Conservation (phyloP, 1,140 invertebrate species). For the Drosophila lacteicornis region DNA sequence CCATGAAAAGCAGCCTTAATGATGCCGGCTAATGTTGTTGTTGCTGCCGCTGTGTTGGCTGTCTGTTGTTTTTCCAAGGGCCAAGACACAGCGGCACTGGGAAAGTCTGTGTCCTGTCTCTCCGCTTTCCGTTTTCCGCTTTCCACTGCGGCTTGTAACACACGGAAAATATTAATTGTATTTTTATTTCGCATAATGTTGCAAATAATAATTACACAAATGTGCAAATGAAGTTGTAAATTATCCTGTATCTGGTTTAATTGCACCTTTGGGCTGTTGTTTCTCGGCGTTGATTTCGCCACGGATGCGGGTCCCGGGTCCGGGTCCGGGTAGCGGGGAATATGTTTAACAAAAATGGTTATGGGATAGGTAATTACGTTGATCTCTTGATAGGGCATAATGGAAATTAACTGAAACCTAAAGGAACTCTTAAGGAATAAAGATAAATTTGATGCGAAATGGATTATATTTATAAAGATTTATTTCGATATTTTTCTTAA, state of each 20-base stretch:
- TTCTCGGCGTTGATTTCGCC: conserved; percentile 44
- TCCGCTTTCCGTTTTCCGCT: background rate
- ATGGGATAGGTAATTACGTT: conserved; percentile 29
- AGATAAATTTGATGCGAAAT: background rate
- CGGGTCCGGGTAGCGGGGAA: background rate
- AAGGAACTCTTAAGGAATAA: background rate
- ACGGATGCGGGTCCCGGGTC: background rate
- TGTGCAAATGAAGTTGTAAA: conserved; percentile 85
- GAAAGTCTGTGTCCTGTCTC: conserved; percentile 11
- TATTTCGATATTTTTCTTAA: no score
- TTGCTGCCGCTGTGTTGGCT: conserved; percentile 37
- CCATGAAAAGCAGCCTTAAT: conserved; percentile 85
- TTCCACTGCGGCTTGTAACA: conserved; percentile 61
- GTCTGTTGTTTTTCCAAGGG: conserved; percentile 46
- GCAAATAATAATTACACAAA: conserved; percentile 84
- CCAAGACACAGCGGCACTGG: conserved; percentile 15
- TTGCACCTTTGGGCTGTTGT: conserved; percentile 63
- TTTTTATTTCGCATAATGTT: conserved; percentile 84
- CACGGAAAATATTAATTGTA: conserved; percentile 79
- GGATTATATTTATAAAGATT: background rate
- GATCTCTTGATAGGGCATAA: conserved; percentile 2
- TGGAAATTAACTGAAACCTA: conserved; percentile 2
- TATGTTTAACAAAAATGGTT: conserved; percentile 22
- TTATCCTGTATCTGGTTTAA: conserved; percentile 82
- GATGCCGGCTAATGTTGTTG: conserved; percentile 83